Conservation (phyloP, 2,888 invertebrate species). For the Stenchaetothrips biformis region DNA sequence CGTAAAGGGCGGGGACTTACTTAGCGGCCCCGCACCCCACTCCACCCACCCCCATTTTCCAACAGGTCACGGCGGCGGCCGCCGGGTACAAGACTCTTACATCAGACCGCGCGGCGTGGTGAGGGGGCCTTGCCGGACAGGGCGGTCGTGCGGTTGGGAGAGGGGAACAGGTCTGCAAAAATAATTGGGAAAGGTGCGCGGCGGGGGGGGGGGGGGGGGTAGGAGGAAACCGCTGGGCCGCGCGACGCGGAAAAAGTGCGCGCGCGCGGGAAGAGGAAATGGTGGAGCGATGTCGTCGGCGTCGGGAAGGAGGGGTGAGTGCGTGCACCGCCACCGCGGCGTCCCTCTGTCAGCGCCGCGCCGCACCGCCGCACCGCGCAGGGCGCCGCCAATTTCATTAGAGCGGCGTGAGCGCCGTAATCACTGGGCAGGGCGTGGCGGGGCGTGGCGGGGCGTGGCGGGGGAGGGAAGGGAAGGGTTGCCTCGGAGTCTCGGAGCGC, state of each 20-base stretch:
- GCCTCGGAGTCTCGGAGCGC: no score
- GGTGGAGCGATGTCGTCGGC: not conserved
- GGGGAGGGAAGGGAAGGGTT: not conserved
- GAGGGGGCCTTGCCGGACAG: not conserved
- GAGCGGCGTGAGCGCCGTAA: conserved; percentile 13
- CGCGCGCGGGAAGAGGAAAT: not conserved
- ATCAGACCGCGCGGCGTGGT: not conserved
- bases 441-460: not conserved
- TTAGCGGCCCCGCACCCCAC: not conserved
- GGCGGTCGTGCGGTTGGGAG: no score
- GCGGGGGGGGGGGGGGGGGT: not conserved
- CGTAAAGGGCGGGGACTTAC: not conserved
- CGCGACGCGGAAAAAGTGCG: not conserved
- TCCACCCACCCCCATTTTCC: not conserved
- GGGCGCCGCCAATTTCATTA: conserved; percentile 13
- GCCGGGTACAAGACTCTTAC: not conserved
- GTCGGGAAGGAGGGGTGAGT: not conserved
- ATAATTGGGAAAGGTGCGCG: not conserved
- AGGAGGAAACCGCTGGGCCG: not conserved
- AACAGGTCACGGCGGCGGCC: not conserved
- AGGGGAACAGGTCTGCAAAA: no score
- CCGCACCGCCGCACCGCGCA: not conserved
- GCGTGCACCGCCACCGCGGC: not conserved
- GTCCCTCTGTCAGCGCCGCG: not conserved
- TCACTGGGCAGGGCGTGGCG: not conserved